Evolutionary conservation across 30 jellyfish, hydroid and myxozoan species (phyloP).

Genomic region (Turritopsis dohrnii): DNA sequence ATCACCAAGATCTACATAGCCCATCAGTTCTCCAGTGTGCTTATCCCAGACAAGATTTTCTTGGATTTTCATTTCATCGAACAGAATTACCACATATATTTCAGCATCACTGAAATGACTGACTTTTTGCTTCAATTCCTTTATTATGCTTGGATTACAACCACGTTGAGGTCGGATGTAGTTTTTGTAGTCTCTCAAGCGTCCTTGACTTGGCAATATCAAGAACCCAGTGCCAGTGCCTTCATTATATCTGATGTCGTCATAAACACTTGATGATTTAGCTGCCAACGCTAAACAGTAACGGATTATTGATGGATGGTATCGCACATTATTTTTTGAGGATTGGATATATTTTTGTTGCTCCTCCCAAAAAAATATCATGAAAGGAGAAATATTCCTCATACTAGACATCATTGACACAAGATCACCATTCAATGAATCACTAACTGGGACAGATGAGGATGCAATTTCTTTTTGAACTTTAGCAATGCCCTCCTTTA

Average conservation of each 20-base stretch:
- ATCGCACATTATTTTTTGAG: not conserved
- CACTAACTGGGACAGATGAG: too few species aligned
- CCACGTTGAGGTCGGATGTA: constrained; percentile 23
- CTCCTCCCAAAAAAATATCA: not conserved
- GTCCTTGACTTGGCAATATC: constrained; percentile 11
- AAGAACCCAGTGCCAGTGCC: not conserved
- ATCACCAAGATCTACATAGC: constrained; percentile 15
- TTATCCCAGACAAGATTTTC: constrained; percentile 19
- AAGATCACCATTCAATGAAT: too few species aligned
- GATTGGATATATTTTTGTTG: not conserved
- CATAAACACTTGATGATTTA: not conserved
- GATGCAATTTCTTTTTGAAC: too few species aligned
- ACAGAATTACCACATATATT: too few species aligned
- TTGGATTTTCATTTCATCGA: not conserved
- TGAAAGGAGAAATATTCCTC: not conserved
- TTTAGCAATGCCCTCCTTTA: too few species aligned
- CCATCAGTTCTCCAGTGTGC: constrained; percentile 8
- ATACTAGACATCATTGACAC: not conserved
- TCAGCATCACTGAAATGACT: not conserved
- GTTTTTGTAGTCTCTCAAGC: constrained; percentile 5
- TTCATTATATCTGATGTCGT: not conserved
- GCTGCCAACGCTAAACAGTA: constrained; percentile 15
- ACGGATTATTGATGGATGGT: not conserved
- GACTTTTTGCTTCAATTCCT: not conserved
- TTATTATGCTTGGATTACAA: not conserved